Base-by-base conservation (phyloP, 2,797 vertebrate genomes). In the Mastacembelus armatus region DNA sequence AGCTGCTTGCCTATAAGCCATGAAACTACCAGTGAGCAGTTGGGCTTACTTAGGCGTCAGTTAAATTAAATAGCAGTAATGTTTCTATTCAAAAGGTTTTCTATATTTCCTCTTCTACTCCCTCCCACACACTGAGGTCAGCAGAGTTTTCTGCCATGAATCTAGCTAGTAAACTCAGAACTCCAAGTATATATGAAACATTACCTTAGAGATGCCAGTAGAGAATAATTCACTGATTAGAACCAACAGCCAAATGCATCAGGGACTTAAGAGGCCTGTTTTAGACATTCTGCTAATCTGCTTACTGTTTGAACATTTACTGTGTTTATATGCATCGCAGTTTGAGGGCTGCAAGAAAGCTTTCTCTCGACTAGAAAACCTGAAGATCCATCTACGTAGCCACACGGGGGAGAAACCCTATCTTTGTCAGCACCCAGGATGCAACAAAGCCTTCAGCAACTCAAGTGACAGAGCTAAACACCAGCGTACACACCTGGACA, bases 401-500 rank as follows among this genome's bases (percentile, higher is more conserved):
- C 98, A 99, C 86, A 99, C 98, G 0, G 97, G 98, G 16, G 98
- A 99, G 84, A 98, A 98, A 52, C 98, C 97, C 0, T 99, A 99
- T 52, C 74, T 94, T 27, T 99, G 98, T 89, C 97, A 97, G 78
- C 94, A 98, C 68, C 94, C 94, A 0, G 96, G 96, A 74, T 99
- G 98, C 86, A 94, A 94, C 88, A 99, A 99, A 90, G 96, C 97
- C 0, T 99, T 99, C 95, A 99, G 97, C 91, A 99, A 99, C 94
- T 98, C 97, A 68, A 99, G 98, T 0, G 98, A 99, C 89, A 94
- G 98, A 0, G 97, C 98, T 77, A 99, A 99, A 81, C 98, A 99
- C 88, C 97, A 99, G 92, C 95, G 97, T 64, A 99, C 97, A 5
- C 98, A 99, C 85, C 88, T 98, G 89, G 96, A 99, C 91, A 98